Conservation (phyloP, 2,888 invertebrate species). For the Eucriotettix oculatus region DNA sequence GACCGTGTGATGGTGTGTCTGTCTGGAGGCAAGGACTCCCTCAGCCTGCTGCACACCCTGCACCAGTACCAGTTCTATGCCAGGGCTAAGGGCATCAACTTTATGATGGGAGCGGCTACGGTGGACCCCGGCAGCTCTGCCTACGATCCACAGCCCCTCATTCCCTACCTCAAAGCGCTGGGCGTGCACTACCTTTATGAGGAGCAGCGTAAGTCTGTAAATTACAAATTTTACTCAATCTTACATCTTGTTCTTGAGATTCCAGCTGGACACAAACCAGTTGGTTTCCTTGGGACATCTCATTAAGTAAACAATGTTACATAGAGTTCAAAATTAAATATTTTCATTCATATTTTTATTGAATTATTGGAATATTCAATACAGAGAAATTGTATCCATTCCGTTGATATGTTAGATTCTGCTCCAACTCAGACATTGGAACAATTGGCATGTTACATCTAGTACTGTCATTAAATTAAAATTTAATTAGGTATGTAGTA, state of each 20-base stretch:
- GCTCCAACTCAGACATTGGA: too few species aligned
- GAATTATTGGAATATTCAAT: too few species aligned
- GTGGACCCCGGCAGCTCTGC: constrained; percentile 49
- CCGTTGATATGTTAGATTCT: too few species aligned
- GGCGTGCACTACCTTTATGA: constrained; percentile 64
- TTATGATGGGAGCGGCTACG: constrained; percentile 51
- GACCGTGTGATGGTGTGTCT: constrained; percentile 72
- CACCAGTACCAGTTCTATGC: constrained; percentile 70
- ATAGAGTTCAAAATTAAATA: too few species aligned
- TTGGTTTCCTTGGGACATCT: too few species aligned
- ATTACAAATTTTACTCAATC: neutral
- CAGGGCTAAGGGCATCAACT: constrained; percentile 54
- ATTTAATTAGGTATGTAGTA: too few species aligned
- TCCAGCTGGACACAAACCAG: too few species aligned
- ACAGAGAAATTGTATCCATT: too few species aligned
- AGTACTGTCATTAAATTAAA: too few species aligned
- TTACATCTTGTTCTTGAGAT: neutral
- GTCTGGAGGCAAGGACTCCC: constrained; percentile 67
- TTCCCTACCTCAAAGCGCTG: constrained; percentile 55
- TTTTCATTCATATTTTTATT: too few species aligned
- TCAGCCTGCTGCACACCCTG: constrained; percentile 68
- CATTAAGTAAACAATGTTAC: too few species aligned
- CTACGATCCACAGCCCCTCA: constrained; percentile 44
- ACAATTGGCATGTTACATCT: too few species aligned
- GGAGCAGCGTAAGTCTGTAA: constrained; percentile 23